Evolutionary conservation across 2,797 vertebrate species (phyloP).

Genomic region (Sebastes itinus): DNA sequence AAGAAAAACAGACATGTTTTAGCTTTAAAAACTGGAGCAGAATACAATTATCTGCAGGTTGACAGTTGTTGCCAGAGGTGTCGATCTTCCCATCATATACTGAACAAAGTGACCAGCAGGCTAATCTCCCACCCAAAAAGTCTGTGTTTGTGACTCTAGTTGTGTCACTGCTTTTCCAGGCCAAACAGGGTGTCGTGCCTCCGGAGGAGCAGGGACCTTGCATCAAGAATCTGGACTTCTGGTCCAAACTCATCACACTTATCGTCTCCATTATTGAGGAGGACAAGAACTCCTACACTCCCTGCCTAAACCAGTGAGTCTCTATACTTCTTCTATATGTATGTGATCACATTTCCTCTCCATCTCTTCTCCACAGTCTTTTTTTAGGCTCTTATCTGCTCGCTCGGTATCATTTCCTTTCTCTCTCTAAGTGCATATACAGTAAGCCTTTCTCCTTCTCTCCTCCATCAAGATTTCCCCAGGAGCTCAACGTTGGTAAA

Average conservation of each 20-base stretch:
- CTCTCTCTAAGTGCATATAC: neutral
- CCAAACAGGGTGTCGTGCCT: slow-evolving; percentile 93
- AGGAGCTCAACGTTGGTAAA: slow-evolving; percentile 98
- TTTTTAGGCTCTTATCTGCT: neutral
- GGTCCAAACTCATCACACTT: slow-evolving; percentile 98
- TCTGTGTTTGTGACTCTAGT: neutral
- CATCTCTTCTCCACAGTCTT: neutral
- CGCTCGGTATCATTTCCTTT: neutral
- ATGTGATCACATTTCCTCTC: neutral
- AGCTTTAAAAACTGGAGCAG: neutral
- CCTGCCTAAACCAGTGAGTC: slow-evolving; percentile 97
- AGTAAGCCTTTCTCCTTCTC: neutral
- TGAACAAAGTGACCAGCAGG: neutral
- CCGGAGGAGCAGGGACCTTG: slow-evolving; percentile 98
- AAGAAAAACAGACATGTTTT: neutral
- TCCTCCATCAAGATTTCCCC: slow-evolving; percentile 88
- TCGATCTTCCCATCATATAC: neutral
- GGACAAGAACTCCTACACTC: slow-evolving; percentile 98
- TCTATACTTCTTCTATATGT: neutral
- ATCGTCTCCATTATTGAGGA: slow-evolving; percentile 99
- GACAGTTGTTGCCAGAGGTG: neutral
- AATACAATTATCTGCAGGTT: neutral
- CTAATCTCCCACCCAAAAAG: neutral
- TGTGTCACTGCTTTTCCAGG: slow-evolving; percentile 73
- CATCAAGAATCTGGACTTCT: slow-evolving; percentile 99